Conservation (phyloP, 2,113 vertebrate genomes). For the Enhydra lutris region DNA sequence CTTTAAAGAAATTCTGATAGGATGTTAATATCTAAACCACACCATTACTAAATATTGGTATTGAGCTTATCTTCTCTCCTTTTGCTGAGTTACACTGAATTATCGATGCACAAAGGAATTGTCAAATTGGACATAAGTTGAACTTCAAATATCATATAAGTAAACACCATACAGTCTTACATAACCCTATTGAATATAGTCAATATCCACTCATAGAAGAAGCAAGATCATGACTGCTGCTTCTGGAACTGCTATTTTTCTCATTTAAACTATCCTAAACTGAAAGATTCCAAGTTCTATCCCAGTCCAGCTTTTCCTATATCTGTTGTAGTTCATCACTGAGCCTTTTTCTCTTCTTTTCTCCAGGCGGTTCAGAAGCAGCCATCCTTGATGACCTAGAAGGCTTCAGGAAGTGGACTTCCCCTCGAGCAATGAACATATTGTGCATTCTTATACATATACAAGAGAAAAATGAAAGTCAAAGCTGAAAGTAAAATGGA, state of each 20-base stretch:
- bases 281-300: neutral
- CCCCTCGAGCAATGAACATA: neutral
- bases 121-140: neutral
- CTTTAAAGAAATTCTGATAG: neutral
- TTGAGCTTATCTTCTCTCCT: neutral
- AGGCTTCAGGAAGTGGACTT: neutral
- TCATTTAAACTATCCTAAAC: neutral
- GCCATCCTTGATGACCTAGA: neutral
- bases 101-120: neutral
- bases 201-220: neutral
- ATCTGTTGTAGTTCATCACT: neutral
- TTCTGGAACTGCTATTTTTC: neutral
- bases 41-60: neutral
- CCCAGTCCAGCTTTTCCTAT: neutral
- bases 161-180: neutral
- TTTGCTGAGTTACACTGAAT: neutral
- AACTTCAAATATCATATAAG: neutral
- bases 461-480: slow-evolving; percentile 76
- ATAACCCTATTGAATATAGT: neutral
- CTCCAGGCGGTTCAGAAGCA: neutral
- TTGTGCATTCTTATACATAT: neutral
- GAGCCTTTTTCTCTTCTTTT: neutral
- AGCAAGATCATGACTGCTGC: neutral
- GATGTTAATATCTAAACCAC: neutral
- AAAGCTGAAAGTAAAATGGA: slow-evolving; percentile 82